Evolutionary conservation across 2,113 vertebrate genomes (phyloP), one percentile per base, ranked within the genome.

Genomic region (Coturnix japonica): DNA sequence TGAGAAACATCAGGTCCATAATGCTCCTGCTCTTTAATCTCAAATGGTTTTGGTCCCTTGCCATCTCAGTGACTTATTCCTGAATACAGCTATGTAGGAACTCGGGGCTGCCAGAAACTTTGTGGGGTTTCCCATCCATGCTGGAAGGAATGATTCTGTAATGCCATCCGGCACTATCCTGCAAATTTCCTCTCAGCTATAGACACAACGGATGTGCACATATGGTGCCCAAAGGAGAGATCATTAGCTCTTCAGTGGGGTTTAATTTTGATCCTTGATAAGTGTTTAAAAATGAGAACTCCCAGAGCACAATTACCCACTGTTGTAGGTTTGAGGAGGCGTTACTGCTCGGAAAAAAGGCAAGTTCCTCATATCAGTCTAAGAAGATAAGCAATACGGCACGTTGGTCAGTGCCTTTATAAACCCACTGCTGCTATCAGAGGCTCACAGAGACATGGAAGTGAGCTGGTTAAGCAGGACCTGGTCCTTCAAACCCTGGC

Each of bases 181-280:
- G 80, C 78, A 91, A 70, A 95, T 91, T 81, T 88, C 56, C 87
- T 85, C 88, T 85, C 67, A 64, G 72, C 77, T 72, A 83, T 82
- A 92, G 83, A 81, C 83, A 31, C 8, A 37, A 91, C 93, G 89
- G 88, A 95, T 95, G 82, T 86, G 93, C 94, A 87, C 85, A 95
- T 91, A 96, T 93, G 95, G 95, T 91, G 70, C 71, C 19, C 2
- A 78, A 94, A 88, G 43, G 77, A 80, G 75, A 95, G 86, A 87
- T 90, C 94, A 94, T 94, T 91, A 94, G 76, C 87, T 92, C 79
- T 83, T 95, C 76, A 91, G 25, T 22, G 3, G 47, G 66, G 54
- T 86, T 96, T 93, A 88, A 97, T 94, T 96, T 85, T 84, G 80
- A 88, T 85, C 81, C 67, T 95, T 85, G 90, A 16, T 69, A 93